phyloP scores from a whole-genome alignment of 1,140 invertebrate genomes.

The Cydia splendana region DNA sequence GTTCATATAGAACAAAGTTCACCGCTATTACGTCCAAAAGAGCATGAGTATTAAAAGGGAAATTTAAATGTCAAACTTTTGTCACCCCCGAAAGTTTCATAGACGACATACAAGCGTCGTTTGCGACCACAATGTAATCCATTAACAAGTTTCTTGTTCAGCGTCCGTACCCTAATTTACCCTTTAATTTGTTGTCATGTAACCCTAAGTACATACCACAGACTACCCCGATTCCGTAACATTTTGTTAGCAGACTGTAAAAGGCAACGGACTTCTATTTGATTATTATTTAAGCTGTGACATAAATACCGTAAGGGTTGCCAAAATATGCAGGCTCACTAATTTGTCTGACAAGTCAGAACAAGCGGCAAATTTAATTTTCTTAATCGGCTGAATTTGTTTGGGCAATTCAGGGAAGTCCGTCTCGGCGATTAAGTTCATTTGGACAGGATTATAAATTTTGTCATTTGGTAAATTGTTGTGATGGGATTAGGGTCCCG shows the following conservation, averaged over 20 bases:
- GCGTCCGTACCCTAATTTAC: slow-evolving; percentile 39
- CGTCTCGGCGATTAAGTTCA: slow-evolving; percentile 50
- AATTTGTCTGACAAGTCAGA: slow-evolving; percentile 53
- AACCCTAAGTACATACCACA: slow-evolving; percentile 27
- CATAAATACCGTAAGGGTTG: slow-evolving; percentile 5
- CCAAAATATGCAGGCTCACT: slow-evolving; percentile 36
- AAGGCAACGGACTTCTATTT: not conserved
- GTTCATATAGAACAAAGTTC: not conserved
- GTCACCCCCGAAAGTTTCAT: slow-evolving; percentile 22
- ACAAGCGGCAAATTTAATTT: slow-evolving; percentile 58
- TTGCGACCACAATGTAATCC: slow-evolving; percentile 44
- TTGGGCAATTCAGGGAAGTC: slow-evolving; percentile 39
- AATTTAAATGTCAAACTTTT: slow-evolving; percentile 26
- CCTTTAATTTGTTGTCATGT: slow-evolving; percentile 38
- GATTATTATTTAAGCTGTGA: slow-evolving; percentile 1
- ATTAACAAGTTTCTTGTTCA: slow-evolving; percentile 42
- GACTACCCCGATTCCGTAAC: not conserved
- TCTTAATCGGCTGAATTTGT: slow-evolving; percentile 59
- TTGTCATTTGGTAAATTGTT: slow-evolving; percentile 24
- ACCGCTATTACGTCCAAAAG: not conserved
- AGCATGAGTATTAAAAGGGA: slow-evolving; percentile 8
- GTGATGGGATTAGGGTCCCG: not conserved
- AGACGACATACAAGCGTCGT: slow-evolving; percentile 33
- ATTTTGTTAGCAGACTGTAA: not conserved
- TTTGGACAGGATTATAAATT: slow-evolving; percentile 37